A percentile compares a stretch with the other conserved stretches of the same genome.
Evolutionary conservation across 92 coral and sea anemone species (phyloP).

Genomic region (Blastomussa wellsi): DNA sequence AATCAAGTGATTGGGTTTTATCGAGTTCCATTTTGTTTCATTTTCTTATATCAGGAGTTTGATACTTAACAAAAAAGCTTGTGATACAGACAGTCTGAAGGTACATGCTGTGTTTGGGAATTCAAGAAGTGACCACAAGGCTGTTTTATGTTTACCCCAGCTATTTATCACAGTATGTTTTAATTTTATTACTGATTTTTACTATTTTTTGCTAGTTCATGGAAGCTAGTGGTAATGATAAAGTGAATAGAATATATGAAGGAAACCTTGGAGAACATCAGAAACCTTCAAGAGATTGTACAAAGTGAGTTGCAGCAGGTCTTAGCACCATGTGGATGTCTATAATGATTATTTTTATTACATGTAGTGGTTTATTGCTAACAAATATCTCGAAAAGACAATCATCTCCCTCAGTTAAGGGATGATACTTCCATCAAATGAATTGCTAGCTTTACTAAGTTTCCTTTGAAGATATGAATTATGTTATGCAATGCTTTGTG

Average conservation of each 20-base stretch:
- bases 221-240: constrained; percentile 91
- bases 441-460: background rate
- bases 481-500: background rate
- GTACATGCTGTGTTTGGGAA: background rate
- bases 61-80: background rate
- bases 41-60: no score
- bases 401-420: background rate
- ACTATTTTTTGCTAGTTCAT: constrained; percentile 73
- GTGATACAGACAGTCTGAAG: background rate
- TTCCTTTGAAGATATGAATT: background rate
- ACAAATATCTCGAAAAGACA: no score
- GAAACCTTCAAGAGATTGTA: constrained; percentile 86
- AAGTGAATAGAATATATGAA: constrained; percentile 83
- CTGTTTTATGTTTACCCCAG: no score
- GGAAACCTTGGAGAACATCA: constrained; percentile 69
- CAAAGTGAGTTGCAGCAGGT: constrained; percentile 76
- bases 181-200: background rate
- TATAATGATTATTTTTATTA: no score
- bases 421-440: background rate
- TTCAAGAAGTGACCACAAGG: background rate
- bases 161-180: no score
- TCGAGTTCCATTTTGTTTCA: no score
- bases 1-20: no score
- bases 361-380: no score
- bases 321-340: no score